These are phyloP conservation scores for Pseudomyrmex sp. DNA, from an alignment of 1,140 invertebrate genomes.

Conservation along the genomic window DNA sequence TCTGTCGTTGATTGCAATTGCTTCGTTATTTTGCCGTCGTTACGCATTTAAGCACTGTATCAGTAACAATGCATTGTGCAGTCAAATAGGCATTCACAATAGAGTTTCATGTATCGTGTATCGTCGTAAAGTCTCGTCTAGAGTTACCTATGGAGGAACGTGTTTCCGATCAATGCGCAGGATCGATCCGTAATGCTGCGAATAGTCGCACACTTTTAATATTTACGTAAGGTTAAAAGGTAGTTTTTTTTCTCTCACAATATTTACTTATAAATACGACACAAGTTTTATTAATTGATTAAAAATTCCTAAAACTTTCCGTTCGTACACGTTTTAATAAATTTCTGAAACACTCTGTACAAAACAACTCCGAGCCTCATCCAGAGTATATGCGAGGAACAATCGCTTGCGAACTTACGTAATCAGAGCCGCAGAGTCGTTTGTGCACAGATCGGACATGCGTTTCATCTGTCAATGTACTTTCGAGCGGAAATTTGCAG, in stretches of 20 bases:
- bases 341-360: background rate
- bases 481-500: constrained; percentile 70
- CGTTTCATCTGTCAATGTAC: constrained; percentile 70
- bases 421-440: constrained; percentile 63
- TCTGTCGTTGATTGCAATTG: background rate
- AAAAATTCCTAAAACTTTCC: background rate
- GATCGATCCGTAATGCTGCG: constrained; percentile 13
- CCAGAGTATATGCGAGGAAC: background rate
- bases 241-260: background rate
- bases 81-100: constrained; percentile 27
- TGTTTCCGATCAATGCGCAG: constrained; percentile 29
- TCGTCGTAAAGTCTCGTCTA: constrained; percentile 6
- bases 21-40: background rate
- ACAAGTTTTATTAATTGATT: background rate
- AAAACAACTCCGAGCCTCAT: constrained; percentile 39
- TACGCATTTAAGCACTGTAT: background rate
- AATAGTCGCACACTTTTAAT: background rate
- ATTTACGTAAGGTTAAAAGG: too few species aligned
- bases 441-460: constrained; percentile 50
- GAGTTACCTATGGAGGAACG: constrained; percentile 39
- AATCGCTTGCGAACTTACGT: constrained; percentile 60
- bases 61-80: constrained; percentile 6
- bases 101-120: constrained; percentile 24
- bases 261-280: background rate
- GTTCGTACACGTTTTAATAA: background rate